Base-by-base conservation (phyloP, 2,797 vertebrate genomes). In the Chrosomus eos region DNA sequence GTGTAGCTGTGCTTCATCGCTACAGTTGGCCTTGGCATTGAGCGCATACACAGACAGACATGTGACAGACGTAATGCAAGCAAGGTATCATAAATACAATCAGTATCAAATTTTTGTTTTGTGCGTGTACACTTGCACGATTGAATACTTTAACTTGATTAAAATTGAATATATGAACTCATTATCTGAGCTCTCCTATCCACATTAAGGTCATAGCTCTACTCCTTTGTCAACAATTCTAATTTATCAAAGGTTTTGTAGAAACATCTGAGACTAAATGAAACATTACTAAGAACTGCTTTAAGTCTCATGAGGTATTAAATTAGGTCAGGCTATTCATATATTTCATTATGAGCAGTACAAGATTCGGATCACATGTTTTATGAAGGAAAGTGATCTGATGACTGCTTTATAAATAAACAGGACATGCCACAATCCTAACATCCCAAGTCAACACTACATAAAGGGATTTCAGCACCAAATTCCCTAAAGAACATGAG, bases 351-450 rank as follows among this genome's bases (percentile, higher is more conserved):
- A 83, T 55, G 38, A 78, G 38, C 48, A 77, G 55, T 28, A 72
- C 72, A 55, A 40, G 45, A 84, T 70, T 67, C 9, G 5, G 45
- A 77, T 84, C 51, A 60, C 64, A 70, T 70, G 73, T 60, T 70
- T 70, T 55, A 70, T 70, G 4, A 70, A n/a, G 48, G 4, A 77
- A 40, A 77, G 8, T 21, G 13, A 84, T 68, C n/a, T 55, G 51
- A 77, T 40, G 64, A 40, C 82, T 77, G 18, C 33, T 48, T 38
- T 77, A 45, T 43, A 70, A 60, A 78, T 70, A 70, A 68, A 77
- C 62, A 76, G 62, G 26, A 31, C 33, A 72, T 31, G n/a, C 36
- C 36, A 6, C 36, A 55, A 66, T 28, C 40, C 28, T 58, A 48
- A 64, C 38, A 19, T 18, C 36, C 14, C 45, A 75, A 75, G 43